Evolutionary conservation across 1,140 invertebrate genomes (phyloP).

Genomic region (Schmidtea mediterranea): DNA sequence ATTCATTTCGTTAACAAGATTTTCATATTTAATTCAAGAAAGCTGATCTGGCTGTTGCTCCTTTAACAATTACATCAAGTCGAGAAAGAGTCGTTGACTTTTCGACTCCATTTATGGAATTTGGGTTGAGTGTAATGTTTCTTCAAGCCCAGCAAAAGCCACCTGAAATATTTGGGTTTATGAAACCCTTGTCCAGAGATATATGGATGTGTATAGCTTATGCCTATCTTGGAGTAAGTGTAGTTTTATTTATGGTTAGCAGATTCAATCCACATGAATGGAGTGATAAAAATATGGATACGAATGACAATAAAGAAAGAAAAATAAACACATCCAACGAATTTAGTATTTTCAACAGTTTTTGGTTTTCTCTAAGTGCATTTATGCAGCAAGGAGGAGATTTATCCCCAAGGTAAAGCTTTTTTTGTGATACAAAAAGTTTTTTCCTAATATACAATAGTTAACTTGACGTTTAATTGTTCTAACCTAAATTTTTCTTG

Average conservation of each 20-base stretch:
- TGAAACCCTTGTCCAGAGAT: constrained; percentile 82
- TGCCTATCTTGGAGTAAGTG: constrained; percentile 79
- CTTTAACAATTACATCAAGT: constrained; percentile 73
- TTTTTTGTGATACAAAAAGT: too few relatives aligned
- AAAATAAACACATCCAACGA: constrained; percentile 45
- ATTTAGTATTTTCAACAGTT: constrained; percentile 40
- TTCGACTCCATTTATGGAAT: constrained; percentile 83
- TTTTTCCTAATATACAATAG: too few relatives aligned
- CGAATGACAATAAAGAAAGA: neutral
- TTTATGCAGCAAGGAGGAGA: constrained; percentile 95
- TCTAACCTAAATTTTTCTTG: too few relatives aligned
- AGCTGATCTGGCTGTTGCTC: constrained; percentile 77
- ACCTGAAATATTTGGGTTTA: constrained; percentile 69
- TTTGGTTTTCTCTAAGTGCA: constrained; percentile 74
- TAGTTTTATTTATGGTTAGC: constrained; percentile 69
- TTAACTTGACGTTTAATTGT: too few relatives aligned
- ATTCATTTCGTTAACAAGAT: too few relatives aligned
- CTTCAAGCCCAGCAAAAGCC: constrained; percentile 78
- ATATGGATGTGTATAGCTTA: constrained; percentile 91
- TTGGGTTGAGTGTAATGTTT: constrained; percentile 86
- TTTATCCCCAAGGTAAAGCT: constrained; percentile 52
- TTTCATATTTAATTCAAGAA: constrained; percentile 35
- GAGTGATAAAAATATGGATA: constrained; percentile 28
- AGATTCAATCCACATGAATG: constrained; percentile 83
- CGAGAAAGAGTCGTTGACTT: constrained; percentile 70